Evolutionary conservation across 2,797 vertebrate genomes (phyloP).

Genomic region (Enoplosus armatus): DNA sequence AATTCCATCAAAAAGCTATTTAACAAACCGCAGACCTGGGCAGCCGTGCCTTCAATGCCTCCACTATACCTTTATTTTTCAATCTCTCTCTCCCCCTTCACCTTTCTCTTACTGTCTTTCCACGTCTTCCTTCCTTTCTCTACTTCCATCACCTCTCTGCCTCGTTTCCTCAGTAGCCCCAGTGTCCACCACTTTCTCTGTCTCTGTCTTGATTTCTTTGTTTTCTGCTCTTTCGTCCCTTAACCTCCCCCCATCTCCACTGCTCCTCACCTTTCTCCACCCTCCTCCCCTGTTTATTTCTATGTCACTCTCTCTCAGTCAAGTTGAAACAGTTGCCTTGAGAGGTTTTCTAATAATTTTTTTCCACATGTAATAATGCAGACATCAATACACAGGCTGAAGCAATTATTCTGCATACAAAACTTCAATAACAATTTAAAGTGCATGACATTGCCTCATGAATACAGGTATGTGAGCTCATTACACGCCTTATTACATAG

Average conservation of each 20-base stretch:
- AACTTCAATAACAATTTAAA: not conserved
- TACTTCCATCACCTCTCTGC: not conserved
- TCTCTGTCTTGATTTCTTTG: conserved; percentile 11
- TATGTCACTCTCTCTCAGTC: not conserved
- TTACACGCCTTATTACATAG: too few relatives aligned
- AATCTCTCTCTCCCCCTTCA: conserved; percentile 35
- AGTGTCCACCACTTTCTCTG: not conserved
- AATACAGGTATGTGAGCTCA: not conserved
- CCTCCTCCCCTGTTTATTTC: not conserved
- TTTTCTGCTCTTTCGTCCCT: not conserved
- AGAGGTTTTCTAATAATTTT: not conserved
- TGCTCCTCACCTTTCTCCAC: not conserved
- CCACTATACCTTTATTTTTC: conserved; percentile 56
- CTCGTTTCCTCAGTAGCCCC: not conserved
- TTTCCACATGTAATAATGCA: not conserved
- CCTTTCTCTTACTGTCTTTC: conserved; percentile 26
- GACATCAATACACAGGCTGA: conserved; percentile 3
- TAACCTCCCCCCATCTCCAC: not conserved
- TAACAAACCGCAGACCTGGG: conserved; percentile 77
- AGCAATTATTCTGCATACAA: not conserved
- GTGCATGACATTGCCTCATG: not conserved
- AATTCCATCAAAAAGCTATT: conserved; percentile 83
- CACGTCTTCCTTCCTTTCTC: conserved; percentile 21
- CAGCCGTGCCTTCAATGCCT: conserved; percentile 69
- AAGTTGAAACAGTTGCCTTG: conserved; percentile 11